These are phyloP conservation scores for Heterotilapia buettikoferi DNA, from an alignment of 2,113 vertebrate genomes.

Conservation along the genomic window DNA sequence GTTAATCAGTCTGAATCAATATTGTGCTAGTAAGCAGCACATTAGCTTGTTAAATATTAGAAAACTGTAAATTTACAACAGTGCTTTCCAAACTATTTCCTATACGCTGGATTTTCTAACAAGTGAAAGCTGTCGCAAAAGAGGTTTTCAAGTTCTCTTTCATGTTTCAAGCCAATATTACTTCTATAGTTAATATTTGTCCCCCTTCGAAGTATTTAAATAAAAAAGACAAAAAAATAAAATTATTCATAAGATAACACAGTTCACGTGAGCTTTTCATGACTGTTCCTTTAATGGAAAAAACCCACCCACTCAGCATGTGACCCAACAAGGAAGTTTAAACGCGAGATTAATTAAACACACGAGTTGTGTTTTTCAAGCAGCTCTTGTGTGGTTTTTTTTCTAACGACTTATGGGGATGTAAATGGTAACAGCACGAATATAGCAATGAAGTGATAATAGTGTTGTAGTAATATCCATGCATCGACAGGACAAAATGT, in stretches of 20 bases:
- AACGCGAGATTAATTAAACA: not conserved
- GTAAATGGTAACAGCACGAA: rapidly evolving
- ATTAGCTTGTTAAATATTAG: not conserved
- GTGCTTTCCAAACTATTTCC: not conserved
- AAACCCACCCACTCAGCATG: slow-evolving; percentile 10
- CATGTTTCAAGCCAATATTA: not conserved
- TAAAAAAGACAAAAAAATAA: not conserved
- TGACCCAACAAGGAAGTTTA: slow-evolving; percentile 56
- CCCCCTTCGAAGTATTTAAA: not conserved
- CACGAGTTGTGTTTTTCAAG: not conserved
- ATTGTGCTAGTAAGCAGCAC: not conserved
- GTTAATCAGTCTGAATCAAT: not conserved
- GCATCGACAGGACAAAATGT: not conserved
- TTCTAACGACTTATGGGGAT: not conserved
- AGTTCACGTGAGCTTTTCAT: not conserved
- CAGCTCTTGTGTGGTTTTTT: not conserved
- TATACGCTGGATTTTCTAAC: rapidly evolving
- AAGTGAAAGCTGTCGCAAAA: not conserved
- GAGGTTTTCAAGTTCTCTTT: rapidly evolving
- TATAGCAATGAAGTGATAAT: not conserved
- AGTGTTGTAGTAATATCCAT: not conserved
- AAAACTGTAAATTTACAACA: not conserved
- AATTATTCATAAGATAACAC: not conserved
- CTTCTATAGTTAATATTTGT: not conserved
- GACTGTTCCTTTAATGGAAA: slow-evolving; percentile 39